These are phyloP conservation scores for Epinotia brunnichana DNA, from an alignment of 2,888 invertebrate genomes.

Conservation along the genomic window DNA sequence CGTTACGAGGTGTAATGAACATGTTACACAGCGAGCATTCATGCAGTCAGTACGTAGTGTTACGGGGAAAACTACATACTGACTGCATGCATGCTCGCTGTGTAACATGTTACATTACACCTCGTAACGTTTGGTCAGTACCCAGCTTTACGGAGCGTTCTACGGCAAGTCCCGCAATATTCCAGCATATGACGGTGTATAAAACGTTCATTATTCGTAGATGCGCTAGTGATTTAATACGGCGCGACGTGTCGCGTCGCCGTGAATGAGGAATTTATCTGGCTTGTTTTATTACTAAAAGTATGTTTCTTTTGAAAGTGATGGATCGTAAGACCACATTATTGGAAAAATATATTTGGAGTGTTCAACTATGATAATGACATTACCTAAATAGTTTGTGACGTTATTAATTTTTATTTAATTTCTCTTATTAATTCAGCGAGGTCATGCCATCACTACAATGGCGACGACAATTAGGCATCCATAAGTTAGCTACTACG, in stretches of 20 bases:
- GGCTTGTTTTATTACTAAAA: neutral
- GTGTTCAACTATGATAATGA: too few species aligned
- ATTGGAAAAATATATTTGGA: too few species aligned
- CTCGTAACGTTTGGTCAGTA: too few species aligned
- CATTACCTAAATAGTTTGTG: too few species aligned
- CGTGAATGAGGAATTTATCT: neutral
- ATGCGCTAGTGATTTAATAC: neutral
- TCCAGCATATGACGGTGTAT: neutral
- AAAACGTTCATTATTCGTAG: neutral
- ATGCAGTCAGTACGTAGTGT: too few species aligned
- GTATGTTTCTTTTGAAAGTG: neutral
- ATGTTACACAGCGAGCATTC: too few species aligned
- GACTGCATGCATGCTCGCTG: too few species aligned
- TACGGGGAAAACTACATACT: too few species aligned
- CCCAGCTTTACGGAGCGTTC: too few species aligned
- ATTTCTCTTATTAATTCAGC: too few species aligned
- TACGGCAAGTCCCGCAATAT: neutral
- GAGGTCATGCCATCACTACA: neutral
- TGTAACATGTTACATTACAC: too few species aligned
- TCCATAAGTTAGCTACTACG: neutral
- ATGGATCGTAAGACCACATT: neutral
- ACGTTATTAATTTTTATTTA: neutral
- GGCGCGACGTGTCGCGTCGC: neutral
- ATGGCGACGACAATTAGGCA: constrained; percentile 11
- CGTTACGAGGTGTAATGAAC: too few species aligned